Evolutionary conservation across 2,113 vertebrate species (phyloP), one percentile per base, ranked within the genome.

Genomic region (Eudyptes chrysolophus): DNA sequence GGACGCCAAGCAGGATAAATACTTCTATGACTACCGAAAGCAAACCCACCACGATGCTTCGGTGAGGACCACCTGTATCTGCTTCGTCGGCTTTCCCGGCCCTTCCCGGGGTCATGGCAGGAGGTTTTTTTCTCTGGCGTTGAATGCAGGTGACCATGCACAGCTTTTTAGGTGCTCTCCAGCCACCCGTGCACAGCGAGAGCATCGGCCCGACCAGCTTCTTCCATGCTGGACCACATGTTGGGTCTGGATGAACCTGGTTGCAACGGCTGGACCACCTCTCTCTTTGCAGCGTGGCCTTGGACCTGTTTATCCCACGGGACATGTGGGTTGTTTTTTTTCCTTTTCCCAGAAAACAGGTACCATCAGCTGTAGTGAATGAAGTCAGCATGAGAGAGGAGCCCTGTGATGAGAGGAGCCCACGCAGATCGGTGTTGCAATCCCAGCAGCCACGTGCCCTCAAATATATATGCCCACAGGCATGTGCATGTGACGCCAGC

Each of bases 71-170:
- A 38, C 64, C n/a, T 22, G 29, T 62, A 42, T 9, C 72, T 36
- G 29, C 55, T 71, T 17, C 71, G 7, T 12, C 2, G 0, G n/a
- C 7, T 29, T 30, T 66, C 74, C 64, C 0, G 0, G 25, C 19
- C 55, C 70, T 55, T 78, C 46, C 78, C 0, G 0, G 15, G 64
- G 29, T 36, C 44, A 64, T 0, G 11, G 26, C 17, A 40, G 61
- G 70, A 57, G 7, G 6, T 12, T 76, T 95, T 58, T 58, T 29
- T 4, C 68, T 48, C 60, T 26, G 18, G 13, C 1, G 4, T 4
- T 13, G 54, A 60, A 38, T 3, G 48, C 36, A 88, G 70, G 20
- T 66, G 91, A 54, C 13, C 42, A 19, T 2, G 32, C n/a, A 30
- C 14, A 76, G 58, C 8, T 84, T 60, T 72, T 60, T 40, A 55